These are phyloP conservation scores for Venustoraphidia nigricollis DNA, from an alignment of 2,888 invertebrate species.

Conservation along the genomic window DNA sequence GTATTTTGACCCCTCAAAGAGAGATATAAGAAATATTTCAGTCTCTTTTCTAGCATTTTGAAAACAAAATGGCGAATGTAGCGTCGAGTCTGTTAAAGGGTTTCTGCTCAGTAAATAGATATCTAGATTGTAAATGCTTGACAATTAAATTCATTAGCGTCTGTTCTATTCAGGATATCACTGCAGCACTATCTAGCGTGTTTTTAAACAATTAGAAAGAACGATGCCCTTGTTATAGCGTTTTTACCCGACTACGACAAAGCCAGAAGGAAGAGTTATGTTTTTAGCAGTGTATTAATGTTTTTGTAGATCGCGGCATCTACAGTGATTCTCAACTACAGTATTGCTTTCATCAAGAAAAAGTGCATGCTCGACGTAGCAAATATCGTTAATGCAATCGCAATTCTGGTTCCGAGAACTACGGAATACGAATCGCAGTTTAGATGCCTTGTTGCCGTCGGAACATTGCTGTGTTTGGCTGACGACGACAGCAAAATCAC, in stretches of 20 bases:
- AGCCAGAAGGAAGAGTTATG: too few species aligned
- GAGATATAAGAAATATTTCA: too few species aligned
- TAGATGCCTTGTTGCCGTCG: constrained; percentile 60
- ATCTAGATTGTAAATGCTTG: too few species aligned
- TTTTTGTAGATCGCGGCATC: constrained; percentile 52
- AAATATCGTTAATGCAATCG: constrained; percentile 35
- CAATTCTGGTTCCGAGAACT: constrained; percentile 36
- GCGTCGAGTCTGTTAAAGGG: background rate
- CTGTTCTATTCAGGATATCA: too few species aligned
- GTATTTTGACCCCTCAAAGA: background rate
- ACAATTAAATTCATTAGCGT: too few species aligned
- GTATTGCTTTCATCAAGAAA: constrained; percentile 42
- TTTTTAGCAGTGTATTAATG: constrained; percentile 15
- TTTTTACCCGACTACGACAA: constrained; percentile 6
- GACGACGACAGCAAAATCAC: background rate
- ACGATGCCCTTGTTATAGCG: constrained; percentile 1
- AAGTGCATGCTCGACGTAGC: constrained; percentile 32
- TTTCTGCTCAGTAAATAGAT: background rate
- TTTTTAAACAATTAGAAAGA: background rate
- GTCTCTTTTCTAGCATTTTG: background rate
- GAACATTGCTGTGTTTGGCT: constrained; percentile 41
- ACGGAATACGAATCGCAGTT: constrained; percentile 60
- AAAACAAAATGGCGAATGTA: background rate
- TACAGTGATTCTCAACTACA: constrained; percentile 56
- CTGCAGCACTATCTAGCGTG: too few species aligned